phyloP scores from a whole-genome alignment of 2,113 vertebrate genomes.

The Heterotis niloticus region DNA sequence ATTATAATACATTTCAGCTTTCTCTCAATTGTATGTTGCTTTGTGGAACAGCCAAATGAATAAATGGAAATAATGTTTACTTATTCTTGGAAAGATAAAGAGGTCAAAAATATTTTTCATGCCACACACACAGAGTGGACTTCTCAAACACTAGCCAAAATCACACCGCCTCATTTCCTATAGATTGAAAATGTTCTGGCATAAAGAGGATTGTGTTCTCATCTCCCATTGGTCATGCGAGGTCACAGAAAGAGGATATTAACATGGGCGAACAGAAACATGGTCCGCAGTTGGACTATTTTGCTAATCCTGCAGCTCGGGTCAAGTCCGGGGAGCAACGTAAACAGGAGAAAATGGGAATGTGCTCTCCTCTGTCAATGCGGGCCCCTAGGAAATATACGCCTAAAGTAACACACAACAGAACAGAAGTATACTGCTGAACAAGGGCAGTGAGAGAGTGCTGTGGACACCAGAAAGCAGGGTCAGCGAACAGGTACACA shows the following conservation, averaged over 20 bases:
- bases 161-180: slow-evolving; percentile 9
- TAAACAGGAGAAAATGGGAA: background rate
- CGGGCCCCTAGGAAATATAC: background rate
- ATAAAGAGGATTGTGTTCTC: slow-evolving; percentile 31
- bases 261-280: background rate
- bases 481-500: too few species aligned
- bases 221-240: background rate
- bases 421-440: too few species aligned
- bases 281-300: background rate
- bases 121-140: background rate
- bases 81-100: too few species aligned
- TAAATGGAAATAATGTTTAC: too few species aligned
- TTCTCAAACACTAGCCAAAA: background rate
- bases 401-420: too few species aligned
- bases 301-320: background rate
- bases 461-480: too few species aligned
- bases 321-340: background rate
- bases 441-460: too few species aligned
- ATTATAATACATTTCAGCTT: background rate
- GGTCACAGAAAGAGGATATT: background rate
- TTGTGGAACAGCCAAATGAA: too few species aligned
- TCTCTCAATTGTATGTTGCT: too few species aligned
- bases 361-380: background rate
- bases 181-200: slow-evolving; percentile 11
- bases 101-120: background rate